Evolutionary conservation across 2,797 vertebrate species (phyloP).

Genomic region (Pempheris klunzingeri): DNA sequence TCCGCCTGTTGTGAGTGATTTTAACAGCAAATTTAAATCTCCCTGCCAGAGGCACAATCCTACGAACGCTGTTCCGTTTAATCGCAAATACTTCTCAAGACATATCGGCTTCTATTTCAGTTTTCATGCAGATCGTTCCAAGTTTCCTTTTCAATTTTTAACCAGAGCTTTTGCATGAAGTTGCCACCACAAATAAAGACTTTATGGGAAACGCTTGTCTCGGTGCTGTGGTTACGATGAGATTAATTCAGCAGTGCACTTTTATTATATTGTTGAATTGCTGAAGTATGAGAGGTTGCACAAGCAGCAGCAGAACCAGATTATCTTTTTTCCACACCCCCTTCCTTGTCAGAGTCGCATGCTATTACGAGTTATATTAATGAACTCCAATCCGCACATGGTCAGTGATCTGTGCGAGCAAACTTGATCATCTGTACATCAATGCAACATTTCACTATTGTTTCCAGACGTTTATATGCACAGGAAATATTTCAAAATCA

Average conservation of each 20-base stretch:
- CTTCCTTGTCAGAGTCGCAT: background rate
- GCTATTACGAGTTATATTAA: too few species aligned
- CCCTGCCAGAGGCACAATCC: conserved; percentile 22
- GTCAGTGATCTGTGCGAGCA: too few species aligned
- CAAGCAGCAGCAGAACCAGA: background rate
- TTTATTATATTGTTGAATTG: too few species aligned
- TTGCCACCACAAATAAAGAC: conserved; percentile 81
- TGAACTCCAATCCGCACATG: too few species aligned
- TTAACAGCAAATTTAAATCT: conserved; percentile 29
- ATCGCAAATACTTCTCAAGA: conserved; percentile 11
- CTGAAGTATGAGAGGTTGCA: too few species aligned
- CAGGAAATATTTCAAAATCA: too few species aligned
- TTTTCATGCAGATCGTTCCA: conserved; percentile 58
- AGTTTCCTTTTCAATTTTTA: conserved; percentile 35
- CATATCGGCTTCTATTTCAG: conserved; percentile 23
- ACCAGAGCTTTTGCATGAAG: conserved; percentile 74
- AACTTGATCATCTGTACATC: too few species aligned
- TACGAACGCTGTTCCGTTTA: conserved; percentile 32
- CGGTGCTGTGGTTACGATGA: conserved; percentile 24
- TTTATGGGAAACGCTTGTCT: conserved; percentile 69
- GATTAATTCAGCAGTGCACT: background rate
- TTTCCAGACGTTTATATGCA: too few species aligned
- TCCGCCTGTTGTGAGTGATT: conserved; percentile 66
- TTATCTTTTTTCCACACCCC: background rate
- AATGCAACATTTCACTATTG: too few species aligned